A percentile compares a stretch with the other conserved stretches of the same genome.
Evolutionary conservation across 2,888 invertebrate species (phyloP).

Genomic region (Ophion costatus): DNA sequence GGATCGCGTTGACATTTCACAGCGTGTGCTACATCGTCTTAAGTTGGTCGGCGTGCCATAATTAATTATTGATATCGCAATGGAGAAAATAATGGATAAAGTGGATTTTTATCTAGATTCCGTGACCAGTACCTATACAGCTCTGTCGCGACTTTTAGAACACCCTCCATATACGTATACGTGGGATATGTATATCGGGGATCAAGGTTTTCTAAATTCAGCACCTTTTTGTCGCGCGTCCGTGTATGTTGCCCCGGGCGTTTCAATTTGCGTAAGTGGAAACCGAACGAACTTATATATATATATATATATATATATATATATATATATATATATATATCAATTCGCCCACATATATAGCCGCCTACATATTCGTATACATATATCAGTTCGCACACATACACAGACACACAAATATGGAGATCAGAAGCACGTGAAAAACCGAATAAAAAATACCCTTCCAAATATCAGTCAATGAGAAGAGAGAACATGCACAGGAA

Average conservation of each 20-base stretch:
- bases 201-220: conserved; percentile 71
- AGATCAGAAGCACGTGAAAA: no score
- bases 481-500: no score
- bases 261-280: conserved; percentile 2
- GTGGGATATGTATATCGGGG: conserved; percentile 31
- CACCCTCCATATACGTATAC: conserved; percentile 3
- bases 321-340: neutral
- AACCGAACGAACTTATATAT: conserved; percentile 11
- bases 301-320: neutral
- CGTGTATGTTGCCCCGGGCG: conserved; percentile 7
- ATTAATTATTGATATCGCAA: neutral
- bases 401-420: no score
- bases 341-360: no score
- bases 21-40: no score
- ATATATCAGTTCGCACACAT: no score
- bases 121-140: no score
- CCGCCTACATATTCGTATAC: no score
- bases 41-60: neutral
- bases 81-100: neutral
- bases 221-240: conserved; percentile 45
- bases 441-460: no score
- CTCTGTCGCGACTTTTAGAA: neutral
- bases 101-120: neutral
- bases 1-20: no score
- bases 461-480: no score